Evolutionary conservation across 2,888 invertebrate species (phyloP).

Genomic region (Orchesellides sinensis): DNA sequence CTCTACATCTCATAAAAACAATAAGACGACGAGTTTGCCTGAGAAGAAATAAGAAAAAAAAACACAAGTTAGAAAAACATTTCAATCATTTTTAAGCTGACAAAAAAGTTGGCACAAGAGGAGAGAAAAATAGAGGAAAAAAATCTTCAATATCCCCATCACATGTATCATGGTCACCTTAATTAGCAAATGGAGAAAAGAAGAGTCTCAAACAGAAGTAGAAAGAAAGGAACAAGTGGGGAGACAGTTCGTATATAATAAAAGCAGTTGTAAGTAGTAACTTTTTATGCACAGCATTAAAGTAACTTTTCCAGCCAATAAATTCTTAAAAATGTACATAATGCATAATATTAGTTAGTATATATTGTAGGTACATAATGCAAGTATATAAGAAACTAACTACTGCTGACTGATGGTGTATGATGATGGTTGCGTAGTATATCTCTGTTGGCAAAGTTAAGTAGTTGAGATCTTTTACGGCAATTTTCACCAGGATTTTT

Average conservation of each 20-base stretch:
- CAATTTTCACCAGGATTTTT: slow-evolving; percentile 21
- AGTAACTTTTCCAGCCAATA: slow-evolving; percentile 59
- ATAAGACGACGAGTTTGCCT: slow-evolving; percentile 15
- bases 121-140: slow-evolving; percentile 19
- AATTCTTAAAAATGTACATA: slow-evolving; percentile 55
- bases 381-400: not conserved
- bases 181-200: slow-evolving; percentile 58
- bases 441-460: slow-evolving; percentile 6
- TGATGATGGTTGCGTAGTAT: not conserved
- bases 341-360: slow-evolving; percentile 40
- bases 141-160: slow-evolving; percentile 50
- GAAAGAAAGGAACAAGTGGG: slow-evolving; percentile 38
- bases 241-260: slow-evolving; percentile 27
- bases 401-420: too few relatives aligned
- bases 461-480: slow-evolving; percentile 33
- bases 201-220: slow-evolving; percentile 19
- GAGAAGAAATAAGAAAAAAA: slow-evolving; percentile 41
- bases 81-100: slow-evolving; percentile 59
- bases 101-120: slow-evolving; percentile 41
- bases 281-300: slow-evolving; percentile 41
- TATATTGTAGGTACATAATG: not conserved
- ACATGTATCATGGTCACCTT: slow-evolving; percentile 62
- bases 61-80: slow-evolving; percentile 56
- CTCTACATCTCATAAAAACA: slow-evolving; percentile 29
- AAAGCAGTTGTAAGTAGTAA: slow-evolving; percentile 29